Base-by-base conservation (phyloP, 2,113 vertebrate genomes). In the Equus przewalskii region DNA sequence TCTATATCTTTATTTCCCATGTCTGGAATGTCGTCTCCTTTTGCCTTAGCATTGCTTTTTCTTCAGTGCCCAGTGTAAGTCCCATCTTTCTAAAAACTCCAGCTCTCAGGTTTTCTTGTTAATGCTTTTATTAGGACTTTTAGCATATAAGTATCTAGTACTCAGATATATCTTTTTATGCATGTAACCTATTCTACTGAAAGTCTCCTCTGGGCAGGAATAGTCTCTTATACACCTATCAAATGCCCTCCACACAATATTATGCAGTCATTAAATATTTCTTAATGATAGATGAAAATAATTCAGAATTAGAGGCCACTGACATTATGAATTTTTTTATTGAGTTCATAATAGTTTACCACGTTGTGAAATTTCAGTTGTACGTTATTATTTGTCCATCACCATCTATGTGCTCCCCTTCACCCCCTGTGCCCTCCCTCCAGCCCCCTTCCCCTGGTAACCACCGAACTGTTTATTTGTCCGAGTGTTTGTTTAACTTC, bases 211-310 rank as follows among this genome's bases (percentile, higher is more conserved):
- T 30, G 4, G 28, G 46, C 56, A 65, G 76, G 19, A 83, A 82
- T 13, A 64, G 46, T 33, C 30, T 76, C 84, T 91, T 33, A 60
- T 60, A 85, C 2, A 33, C 30, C 58, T 95, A 33, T 80, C 65
- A 84, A 95, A 78, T 78, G 72, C 36, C 44, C 46, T 91, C 49
- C 54, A 46, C 62, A 85, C 16, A 91, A 49, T 49, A 69, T 24
- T 78, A 84, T 76, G 64, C 44, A 60, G 70, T 69, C 24, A 78
- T 56, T 89, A 65, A 85, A 10, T 85, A 78, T 84, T 95, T 84
- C 13, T 69, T 69, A 78, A 46, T 82, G 30, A 89, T 28, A 93
- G 49, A 49, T 69, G 60, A 93, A 81, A 96, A 87, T 70, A 46
- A 69, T 21, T 79, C 89, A 89, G 28, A 81, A 88, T 36, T 88